Evolutionary conservation across 2,888 invertebrate genomes (phyloP).

Genomic region (Drosophila helvetica): DNA sequence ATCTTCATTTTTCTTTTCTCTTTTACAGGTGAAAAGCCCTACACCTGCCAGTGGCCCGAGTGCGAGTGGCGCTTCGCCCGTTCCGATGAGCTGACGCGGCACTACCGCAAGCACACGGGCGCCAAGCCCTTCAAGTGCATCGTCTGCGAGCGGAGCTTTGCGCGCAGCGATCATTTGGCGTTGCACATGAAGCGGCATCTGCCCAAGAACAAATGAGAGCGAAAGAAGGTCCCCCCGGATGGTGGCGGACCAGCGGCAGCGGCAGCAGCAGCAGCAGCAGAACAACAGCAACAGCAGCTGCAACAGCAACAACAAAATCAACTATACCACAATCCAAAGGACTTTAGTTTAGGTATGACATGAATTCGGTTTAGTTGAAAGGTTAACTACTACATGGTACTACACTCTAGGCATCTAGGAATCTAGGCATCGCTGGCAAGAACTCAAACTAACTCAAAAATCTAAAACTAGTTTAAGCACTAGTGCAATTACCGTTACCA

Average conservation of each 20-base stretch:
- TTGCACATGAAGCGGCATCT: slow-evolving; percentile 98
- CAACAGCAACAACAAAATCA: slow-evolving; percentile 46
- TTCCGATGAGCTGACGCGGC: slow-evolving; percentile 97
- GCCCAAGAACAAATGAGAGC: slow-evolving; percentile 88
- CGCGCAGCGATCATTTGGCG: slow-evolving; percentile 97
- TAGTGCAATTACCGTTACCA: slow-evolving; percentile 62
- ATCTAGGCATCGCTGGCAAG: slow-evolving; percentile 26
- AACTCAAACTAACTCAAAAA: slow-evolving; percentile 41
- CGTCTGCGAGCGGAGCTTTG: slow-evolving; percentile 97
- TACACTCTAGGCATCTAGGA: slow-evolving; percentile 19
- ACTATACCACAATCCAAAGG: slow-evolving; percentile 82
- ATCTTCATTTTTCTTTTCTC: neutral
- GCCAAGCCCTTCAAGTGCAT: slow-evolving; percentile 98
- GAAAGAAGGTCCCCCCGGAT: slow-evolving; percentile 19
- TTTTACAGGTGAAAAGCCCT: slow-evolving; percentile 96
- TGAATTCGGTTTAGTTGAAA: slow-evolving; percentile 43
- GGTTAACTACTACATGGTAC: slow-evolving; percentile 62
- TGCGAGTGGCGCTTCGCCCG: slow-evolving; percentile 99
- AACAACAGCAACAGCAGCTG: slow-evolving; percentile 11
- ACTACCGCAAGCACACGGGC: slow-evolving; percentile 98
- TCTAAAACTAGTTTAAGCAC: slow-evolving; percentile 56
- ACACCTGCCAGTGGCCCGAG: slow-evolving; percentile 98
- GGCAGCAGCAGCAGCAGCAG: neutral
- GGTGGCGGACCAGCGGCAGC: slow-evolving; percentile 3
- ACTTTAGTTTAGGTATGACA: slow-evolving; percentile 77